A percentile compares a stretch with the other conserved stretches of the same genome.
phyloP scores from a whole-genome alignment of 2,797 vertebrate genomes.

The Mus spretus region DNA sequence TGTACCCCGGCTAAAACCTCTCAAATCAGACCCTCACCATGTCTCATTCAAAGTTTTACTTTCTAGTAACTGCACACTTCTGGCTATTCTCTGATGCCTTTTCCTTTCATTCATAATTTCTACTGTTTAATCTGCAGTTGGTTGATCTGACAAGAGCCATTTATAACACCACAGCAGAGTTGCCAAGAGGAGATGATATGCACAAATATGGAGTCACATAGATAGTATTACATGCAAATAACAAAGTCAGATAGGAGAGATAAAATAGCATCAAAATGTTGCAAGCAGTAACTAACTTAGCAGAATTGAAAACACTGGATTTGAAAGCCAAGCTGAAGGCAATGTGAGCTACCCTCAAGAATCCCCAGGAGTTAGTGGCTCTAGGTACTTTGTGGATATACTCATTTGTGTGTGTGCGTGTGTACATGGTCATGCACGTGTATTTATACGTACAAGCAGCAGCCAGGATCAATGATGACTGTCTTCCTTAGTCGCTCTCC shows the following conservation, averaged over 20 bases:
- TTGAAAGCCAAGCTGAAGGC: not conserved
- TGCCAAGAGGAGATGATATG: not conserved
- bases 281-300: conserved; percentile 6
- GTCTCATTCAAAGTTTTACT: not conserved
- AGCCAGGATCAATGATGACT: not conserved
- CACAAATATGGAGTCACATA: not conserved
- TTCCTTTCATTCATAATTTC: not conserved
- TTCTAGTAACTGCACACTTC: not conserved
- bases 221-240: not conserved
- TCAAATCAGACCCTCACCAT: not conserved
- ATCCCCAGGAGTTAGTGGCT: not conserved
- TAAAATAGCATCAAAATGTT: conserved; percentile 12
- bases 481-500: not conserved
- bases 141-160: not conserved
- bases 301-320: conserved; percentile 28
- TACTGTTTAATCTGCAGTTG: not conserved
- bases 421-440: too few species aligned
- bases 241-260: not conserved
- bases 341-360: not conserved
- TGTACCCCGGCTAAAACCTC: not conserved
- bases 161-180: not conserved
- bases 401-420: not conserved
- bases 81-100: not conserved
- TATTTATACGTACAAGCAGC: not conserved
- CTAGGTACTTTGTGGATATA: not conserved